Conservation (phyloP, 2,113 vertebrate genomes). For the Plecotus auritus region DNA sequence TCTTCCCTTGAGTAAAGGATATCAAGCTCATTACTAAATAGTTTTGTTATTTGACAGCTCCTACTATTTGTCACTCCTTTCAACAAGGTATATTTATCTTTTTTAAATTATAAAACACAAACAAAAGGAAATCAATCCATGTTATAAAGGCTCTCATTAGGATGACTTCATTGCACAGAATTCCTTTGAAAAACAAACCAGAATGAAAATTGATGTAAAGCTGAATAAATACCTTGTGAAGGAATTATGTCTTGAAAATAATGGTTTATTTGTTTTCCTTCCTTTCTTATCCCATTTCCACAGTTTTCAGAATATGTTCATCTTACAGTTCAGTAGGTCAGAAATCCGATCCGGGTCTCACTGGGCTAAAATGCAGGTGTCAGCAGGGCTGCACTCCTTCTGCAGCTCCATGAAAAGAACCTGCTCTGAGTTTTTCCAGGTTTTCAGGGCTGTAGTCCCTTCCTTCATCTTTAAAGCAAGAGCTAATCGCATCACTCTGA, state of each 20-base stretch:
- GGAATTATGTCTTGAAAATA: neutral
- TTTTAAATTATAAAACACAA: neutral
- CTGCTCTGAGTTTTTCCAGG: neutral
- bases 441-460: neutral
- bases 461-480: neutral
- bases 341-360: neutral
- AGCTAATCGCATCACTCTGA: neutral
- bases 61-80: neutral
- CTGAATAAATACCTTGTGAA: neutral
- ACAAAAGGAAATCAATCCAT: neutral
- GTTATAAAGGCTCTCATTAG: neutral
- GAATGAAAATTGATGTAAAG: neutral
- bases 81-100: neutral
- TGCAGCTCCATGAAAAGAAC: neutral
- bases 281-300: neutral
- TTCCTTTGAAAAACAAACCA: neutral
- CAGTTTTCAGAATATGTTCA: neutral
- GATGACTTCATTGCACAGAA: neutral
- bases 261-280: neutral
- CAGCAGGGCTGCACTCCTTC: neutral
- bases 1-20: neutral
- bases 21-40: neutral
- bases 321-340: neutral
- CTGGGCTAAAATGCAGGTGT: neutral
- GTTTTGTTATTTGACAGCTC: neutral